Conservation (phyloP, 2,888 invertebrate genomes). For the Troilus luridus region DNA sequence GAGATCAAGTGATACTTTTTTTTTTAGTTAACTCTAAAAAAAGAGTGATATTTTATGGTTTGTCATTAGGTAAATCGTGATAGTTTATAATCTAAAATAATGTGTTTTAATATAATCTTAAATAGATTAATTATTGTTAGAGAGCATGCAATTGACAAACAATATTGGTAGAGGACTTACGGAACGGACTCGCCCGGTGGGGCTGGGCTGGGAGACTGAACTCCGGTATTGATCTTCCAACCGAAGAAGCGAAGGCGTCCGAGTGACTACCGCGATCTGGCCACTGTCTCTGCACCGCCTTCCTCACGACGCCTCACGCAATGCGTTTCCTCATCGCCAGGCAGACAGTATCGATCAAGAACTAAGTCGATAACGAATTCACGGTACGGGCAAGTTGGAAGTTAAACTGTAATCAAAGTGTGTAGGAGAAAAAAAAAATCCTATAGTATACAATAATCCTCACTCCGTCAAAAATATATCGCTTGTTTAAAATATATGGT, state of each 20-base stretch:
- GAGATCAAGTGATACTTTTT: too few species aligned
- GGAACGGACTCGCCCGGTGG: constrained; percentile 5
- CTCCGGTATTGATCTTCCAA: not conserved
- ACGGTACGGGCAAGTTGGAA: not conserved
- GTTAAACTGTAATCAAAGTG: not conserved
- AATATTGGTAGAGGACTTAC: constrained; percentile 22
- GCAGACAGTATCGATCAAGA: not conserved
- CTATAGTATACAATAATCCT: too few species aligned
- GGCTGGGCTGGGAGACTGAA: constrained; percentile 35
- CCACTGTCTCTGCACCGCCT: constrained; percentile 8
- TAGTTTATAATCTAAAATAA: not conserved
- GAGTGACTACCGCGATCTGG: constrained; percentile 37
- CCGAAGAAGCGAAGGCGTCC: not conserved
- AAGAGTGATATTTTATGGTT: too few species aligned
- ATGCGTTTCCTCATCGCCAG: not conserved
- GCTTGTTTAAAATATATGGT: too few species aligned
- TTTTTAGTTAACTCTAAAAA: too few species aligned
- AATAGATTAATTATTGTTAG: not conserved
- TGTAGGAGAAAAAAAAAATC: not conserved
- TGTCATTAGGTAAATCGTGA: not conserved
- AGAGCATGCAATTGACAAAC: not conserved
- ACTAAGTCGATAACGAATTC: not conserved
- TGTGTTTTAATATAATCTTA: not conserved
- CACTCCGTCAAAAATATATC: too few species aligned
- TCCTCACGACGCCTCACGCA: constrained; percentile 20